These are phyloP conservation scores for Gymnopithys bicolor DNA, from an alignment of 2,797 vertebrate genomes.

Conservation along the genomic window DNA sequence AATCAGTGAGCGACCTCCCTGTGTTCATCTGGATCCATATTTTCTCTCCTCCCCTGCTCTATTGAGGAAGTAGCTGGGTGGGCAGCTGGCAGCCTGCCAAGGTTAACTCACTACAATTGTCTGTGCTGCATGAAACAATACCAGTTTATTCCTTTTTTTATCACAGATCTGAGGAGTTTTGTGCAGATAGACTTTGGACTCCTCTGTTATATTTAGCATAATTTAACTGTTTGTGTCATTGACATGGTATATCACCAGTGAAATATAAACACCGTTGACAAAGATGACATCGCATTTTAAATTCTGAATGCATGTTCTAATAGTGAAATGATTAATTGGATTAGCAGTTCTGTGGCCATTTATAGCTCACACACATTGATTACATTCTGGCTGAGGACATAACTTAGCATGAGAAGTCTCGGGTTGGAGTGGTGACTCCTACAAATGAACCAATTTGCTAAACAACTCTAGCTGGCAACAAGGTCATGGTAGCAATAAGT, in stretches of 20 bases:
- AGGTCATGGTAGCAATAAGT: not conserved
- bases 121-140: not conserved
- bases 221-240: not conserved
- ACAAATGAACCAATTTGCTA: not conserved
- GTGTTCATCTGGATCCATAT: not conserved
- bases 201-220: not conserved
- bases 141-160: not conserved
- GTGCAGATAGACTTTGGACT: not conserved
- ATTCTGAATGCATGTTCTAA: not conserved
- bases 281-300: not conserved
- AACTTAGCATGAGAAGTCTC: not conserved
- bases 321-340: not conserved
- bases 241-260: not conserved
- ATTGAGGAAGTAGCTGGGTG: not conserved
- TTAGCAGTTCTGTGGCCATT: not conserved
- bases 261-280: not conserved
- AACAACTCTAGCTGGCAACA: not conserved
- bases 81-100: not conserved
- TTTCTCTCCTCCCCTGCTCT: not conserved
- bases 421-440: not conserved
- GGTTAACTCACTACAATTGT: not conserved
- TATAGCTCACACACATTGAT: not conserved
- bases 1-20: no score
- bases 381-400: not conserved
- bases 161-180: not conserved